Evolutionary conservation across 2,113 vertebrate genomes (phyloP).

Genomic region (Campylomormyrus numenius): DNA sequence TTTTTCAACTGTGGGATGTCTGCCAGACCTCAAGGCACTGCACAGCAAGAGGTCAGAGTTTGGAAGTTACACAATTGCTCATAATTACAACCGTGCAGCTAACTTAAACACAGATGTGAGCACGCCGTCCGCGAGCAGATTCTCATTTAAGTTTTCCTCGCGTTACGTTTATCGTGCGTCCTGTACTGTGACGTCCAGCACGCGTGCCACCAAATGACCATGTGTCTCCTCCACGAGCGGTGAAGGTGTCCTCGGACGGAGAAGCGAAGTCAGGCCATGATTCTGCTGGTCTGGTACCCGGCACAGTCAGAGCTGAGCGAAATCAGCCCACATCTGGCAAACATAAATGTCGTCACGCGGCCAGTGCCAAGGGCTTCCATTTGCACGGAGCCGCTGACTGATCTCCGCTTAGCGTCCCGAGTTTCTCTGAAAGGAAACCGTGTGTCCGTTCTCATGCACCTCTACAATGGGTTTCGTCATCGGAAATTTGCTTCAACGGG

Average conservation of each 20-base stretch:
- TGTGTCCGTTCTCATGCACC: constrained; percentile 28
- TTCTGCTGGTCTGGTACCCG: neutral
- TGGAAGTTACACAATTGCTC: neutral
- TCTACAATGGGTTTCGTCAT: constrained; percentile 20
- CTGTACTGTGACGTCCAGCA: neutral
- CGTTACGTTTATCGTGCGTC: neutral
- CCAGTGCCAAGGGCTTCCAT: constrained; percentile 35
- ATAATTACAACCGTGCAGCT: constrained; percentile 5
- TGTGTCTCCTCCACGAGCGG: constrained; percentile 3
- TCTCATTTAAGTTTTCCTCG: neutral
- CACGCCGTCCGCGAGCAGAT: neutral
- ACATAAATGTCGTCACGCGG: constrained; percentile 43
- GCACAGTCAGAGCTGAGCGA: constrained; percentile 28
- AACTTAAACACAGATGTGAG: neutral
- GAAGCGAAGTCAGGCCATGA: neutral
- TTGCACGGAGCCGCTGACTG: constrained; percentile 32
- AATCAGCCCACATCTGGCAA: constrained; percentile 44
- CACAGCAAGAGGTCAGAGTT: constrained; percentile 1
- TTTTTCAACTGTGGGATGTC: neutral
- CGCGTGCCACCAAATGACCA: neutral
- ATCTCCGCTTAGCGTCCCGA: constrained; percentile 35
- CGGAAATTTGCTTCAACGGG: neutral
- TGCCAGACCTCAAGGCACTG: constrained; percentile 11
- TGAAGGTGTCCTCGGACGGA: constrained; percentile 36
- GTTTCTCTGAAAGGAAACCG: constrained; percentile 25